phyloP scores from a whole-genome alignment of 2,888 invertebrate species.

The Machimus rusticus region DNA sequence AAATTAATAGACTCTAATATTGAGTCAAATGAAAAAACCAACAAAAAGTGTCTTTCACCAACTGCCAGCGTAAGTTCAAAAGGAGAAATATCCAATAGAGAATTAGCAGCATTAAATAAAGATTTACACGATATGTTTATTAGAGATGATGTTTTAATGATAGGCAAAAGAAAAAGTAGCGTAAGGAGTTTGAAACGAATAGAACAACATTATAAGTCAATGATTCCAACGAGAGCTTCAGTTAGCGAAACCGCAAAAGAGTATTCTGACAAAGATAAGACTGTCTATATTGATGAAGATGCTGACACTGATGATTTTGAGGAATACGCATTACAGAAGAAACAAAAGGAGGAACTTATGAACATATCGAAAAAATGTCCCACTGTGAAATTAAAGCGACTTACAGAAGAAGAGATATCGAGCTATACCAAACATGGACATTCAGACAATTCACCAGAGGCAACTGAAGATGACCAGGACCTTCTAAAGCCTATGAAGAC shows the following conservation, averaged over 20 bases:
- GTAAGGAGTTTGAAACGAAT: not conserved
- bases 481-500: not conserved
- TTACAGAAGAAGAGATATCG: not conserved
- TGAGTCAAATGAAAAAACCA: not conserved
- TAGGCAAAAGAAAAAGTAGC: not conserved
- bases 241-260: not conserved
- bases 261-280: not conserved
- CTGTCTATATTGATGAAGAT: not conserved
- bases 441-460: not conserved
- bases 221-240: not conserved
- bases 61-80: not conserved
- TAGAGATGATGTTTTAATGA: not conserved
- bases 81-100: not conserved
- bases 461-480: not conserved
- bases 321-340: not conserved
- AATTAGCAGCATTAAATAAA: not conserved
- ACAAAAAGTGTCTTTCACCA: not conserved
- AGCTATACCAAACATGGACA: not conserved
- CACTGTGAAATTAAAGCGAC: not conserved
- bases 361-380: not conserved
- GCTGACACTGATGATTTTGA: slow-evolving; percentile 11
- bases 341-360: not conserved
- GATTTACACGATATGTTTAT: slow-evolving; percentile 6
- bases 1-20: not conserved
- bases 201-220: not conserved